Base-by-base conservation (phyloP, 2,888 invertebrate genomes). In the Ligdia adustata region DNA sequence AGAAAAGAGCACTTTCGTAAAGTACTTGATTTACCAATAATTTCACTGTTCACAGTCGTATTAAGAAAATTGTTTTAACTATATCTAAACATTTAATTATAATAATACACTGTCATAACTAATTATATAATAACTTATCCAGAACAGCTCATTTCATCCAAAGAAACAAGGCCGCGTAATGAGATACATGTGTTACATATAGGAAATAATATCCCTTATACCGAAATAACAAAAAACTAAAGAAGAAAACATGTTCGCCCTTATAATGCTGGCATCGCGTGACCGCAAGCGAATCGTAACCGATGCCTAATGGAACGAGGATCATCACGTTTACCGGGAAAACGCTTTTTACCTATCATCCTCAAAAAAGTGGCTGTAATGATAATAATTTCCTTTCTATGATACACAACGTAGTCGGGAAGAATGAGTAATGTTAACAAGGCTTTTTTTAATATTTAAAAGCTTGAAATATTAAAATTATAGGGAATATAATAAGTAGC, bases 191-290 rank as follows among this genome's bases (percentile, higher is more conserved):
- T 24, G 26, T 24, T 39, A 35, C 33, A 42, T 15, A 42, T 14
- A 9, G 16, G 26, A 48, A 33, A 42, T 38, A 43, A 28, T 39
- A 34, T 24, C 18, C 35, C 22, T 15, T n/a, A 42, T 40, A 34
- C 38, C 9, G 13, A 34, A 27, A 38, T 26, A 34, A 29, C 28
- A 37, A 58, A 54, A 49, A 59, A 43, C 38, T 34, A 46, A 46
- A 38, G 40, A 52, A 54, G 48, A 57, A 54, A 57, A 57, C 48
- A 48, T 68, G 66, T 69, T 74, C 66, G 64, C 68, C 54, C 64
- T 72, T 70, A 73, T 87, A 89, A 88, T 88, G 88, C 76, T 69
- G 75, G 66, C 75, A 84, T 89, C 83, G 89, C 89, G 88, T 89
- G 89, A 79, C 81, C 64, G 53, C 67, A 76, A 82, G 78, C 78